Percentiles rank a stretch among this genome's conserved stretches.
These are phyloP conservation scores for Gymnocheta viridis DNA, from an alignment of 2,888 invertebrate genomes.

Conservation along the genomic window DNA sequence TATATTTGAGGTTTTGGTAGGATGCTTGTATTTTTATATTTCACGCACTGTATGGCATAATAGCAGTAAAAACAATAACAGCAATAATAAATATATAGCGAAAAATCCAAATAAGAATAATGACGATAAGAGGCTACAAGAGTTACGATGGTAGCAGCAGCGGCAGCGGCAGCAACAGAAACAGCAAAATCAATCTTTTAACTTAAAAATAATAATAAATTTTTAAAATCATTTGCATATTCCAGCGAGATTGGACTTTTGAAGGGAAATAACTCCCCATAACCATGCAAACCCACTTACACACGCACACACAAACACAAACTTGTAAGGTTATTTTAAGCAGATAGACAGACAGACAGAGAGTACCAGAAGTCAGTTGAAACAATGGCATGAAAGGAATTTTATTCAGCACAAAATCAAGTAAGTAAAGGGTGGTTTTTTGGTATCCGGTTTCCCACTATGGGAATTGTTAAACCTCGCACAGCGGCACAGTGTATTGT, in stretches of 20 bases:
- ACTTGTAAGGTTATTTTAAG: not conserved
- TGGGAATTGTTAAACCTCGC: not conserved
- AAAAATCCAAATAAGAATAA: slow-evolving; percentile 19
- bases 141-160: slow-evolving; percentile 15
- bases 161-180: not conserved
- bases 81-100: not conserved
- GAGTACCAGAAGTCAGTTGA: slow-evolving; percentile 31
- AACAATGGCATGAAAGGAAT: slow-evolving; percentile 12
- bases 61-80: slow-evolving; percentile 13
- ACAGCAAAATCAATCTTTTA: slow-evolving; percentile 62
- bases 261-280: slow-evolving; percentile 10
- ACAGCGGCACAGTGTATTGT: no score
- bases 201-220: slow-evolving; percentile 68
- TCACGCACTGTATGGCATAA: slow-evolving; percentile 56
- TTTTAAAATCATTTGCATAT: slow-evolving; percentile 68
- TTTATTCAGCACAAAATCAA: slow-evolving; percentile 15
- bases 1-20: slow-evolving; percentile 4
- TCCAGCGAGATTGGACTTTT: slow-evolving; percentile 54
- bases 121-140: slow-evolving; percentile 25
- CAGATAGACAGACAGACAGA: not conserved
- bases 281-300: not conserved
- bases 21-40: slow-evolving; percentile 14
- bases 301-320: slow-evolving; percentile 1
- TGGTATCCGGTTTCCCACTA: not conserved
- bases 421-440: not conserved